Base-by-base conservation (phyloP, 2,113 vertebrate species). In the Lycaon pictus region DNA sequence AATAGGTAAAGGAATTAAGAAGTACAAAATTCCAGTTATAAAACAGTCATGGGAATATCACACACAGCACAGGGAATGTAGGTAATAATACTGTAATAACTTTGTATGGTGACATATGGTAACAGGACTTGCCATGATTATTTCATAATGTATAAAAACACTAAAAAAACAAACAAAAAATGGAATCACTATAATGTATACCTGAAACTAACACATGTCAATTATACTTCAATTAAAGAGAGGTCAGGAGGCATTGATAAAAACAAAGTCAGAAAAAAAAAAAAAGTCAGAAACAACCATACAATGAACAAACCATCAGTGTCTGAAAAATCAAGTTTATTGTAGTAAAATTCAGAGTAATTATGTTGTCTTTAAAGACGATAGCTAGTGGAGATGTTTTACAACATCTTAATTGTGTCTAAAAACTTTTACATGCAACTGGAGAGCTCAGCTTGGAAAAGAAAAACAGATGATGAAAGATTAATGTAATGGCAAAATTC, bases 271-370 rank as follows among this genome's bases (percentile, higher is more conserved):
- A 43, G 43, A 43, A 43, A 43, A 43, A 43, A 43, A 43, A 43
- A 43, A 43, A 43, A 43, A 43, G 16, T 71, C 56, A 88, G 22
- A 16, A 29, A 96, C 20, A 94, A 97, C 17, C 29, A 88, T 32
- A 88, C 79, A n/a, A 95, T 69, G 56, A 97, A 74, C 51, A 93
- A 93, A 93, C 37, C 48, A 81, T 77, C 35, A 79, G 3, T 85
- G 35, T 93, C 51, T 93, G 20, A 96, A 90, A 90, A 96, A 95
- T 81, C 55, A 85, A 95, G n/a, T 72, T 72, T 72, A 93, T 12
- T 96, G 4, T 85, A 96, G 3, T 85, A 93, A 91, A 95, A 95
- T 89, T 92, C 88, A 83, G 48, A 92, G 79, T 67, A 88, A 90
- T 63, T 67, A 88, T 43, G 13, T 69, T 92, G 67, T 60, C n/a